These are phyloP conservation scores for Lypha dubia DNA, from an alignment of 2,888 invertebrate species.

Conservation along the genomic window DNA sequence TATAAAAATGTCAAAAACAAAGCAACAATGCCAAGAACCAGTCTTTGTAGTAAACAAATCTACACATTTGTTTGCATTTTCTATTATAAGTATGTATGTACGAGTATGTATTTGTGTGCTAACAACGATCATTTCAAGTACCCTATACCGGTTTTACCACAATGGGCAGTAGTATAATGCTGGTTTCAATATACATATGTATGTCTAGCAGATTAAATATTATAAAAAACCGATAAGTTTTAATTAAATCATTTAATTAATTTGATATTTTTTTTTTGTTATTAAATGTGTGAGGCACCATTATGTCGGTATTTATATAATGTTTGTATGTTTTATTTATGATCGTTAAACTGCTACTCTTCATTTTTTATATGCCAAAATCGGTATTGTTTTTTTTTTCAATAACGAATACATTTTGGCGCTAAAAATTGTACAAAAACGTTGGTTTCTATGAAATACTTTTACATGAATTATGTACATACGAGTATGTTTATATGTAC, in stretches of 20 bases:
- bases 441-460: not conserved
- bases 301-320: not conserved
- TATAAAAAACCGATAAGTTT: not conserved
- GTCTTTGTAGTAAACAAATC: slow-evolving; percentile 54
- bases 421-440: not conserved
- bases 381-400: not conserved
- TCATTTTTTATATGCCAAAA: not conserved
- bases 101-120: not conserved
- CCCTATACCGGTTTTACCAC: slow-evolving; percentile 11
- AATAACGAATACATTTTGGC: not conserved
- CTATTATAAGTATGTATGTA: too few relatives aligned
- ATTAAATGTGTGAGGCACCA: not conserved
- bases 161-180: not conserved
- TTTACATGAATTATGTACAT: not conserved
- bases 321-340: not conserved
- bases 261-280: not conserved
- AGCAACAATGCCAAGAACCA: slow-evolving; percentile 39
- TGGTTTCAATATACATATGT: not conserved
- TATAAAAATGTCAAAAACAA: slow-evolving; percentile 53
- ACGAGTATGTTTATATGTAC: too few relatives aligned
- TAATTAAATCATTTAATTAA: too few relatives aligned
- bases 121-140: slow-evolving; percentile 2
- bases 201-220: not conserved
- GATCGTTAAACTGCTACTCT: not conserved
- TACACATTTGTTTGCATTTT: not conserved